Evolutionary conservation across 1,140 invertebrate species (phyloP).

Genomic region (Cryptotermes secundus): DNA sequence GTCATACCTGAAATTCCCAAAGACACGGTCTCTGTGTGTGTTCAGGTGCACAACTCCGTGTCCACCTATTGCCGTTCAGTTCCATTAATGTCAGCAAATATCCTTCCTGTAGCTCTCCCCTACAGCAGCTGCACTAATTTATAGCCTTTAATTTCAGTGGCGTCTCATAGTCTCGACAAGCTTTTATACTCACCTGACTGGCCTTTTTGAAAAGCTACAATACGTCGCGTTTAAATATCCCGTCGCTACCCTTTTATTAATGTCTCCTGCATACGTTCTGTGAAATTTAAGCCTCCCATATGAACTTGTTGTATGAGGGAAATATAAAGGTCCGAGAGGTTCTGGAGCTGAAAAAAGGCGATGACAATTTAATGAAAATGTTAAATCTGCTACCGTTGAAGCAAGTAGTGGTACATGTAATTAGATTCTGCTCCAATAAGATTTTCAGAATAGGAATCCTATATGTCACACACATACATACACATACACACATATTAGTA

Average conservation of each 20-base stretch:
- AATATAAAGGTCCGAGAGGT: background rate
- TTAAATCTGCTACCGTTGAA: background rate
- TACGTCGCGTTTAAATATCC: background rate
- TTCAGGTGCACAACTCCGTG: background rate
- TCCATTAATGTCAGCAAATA: slow-evolving; percentile 19
- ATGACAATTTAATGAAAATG: too few species aligned
- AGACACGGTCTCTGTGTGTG: background rate
- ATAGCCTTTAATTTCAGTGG: slow-evolving; percentile 19
- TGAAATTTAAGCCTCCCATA: background rate
- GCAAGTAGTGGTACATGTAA: background rate
- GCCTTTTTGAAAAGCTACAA: background rate
- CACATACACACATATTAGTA: too few species aligned
- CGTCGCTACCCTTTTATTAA: background rate
- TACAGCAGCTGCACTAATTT: background rate
- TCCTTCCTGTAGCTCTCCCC: background rate
- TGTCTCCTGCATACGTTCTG: background rate
- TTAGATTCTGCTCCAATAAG: background rate
- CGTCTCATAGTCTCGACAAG: background rate
- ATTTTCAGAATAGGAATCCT: too few species aligned
- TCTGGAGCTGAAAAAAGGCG: background rate
- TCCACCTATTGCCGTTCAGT: background rate
- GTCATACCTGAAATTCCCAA: too few species aligned
- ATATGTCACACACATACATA: too few species aligned
- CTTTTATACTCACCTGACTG: slow-evolving; percentile 15
- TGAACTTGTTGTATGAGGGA: background rate